A percentile compares a stretch with the other conserved stretches of the same genome.
phyloP scores from a whole-genome alignment of 2,888 invertebrate genomes.

The Ochropacha duplaris region DNA sequence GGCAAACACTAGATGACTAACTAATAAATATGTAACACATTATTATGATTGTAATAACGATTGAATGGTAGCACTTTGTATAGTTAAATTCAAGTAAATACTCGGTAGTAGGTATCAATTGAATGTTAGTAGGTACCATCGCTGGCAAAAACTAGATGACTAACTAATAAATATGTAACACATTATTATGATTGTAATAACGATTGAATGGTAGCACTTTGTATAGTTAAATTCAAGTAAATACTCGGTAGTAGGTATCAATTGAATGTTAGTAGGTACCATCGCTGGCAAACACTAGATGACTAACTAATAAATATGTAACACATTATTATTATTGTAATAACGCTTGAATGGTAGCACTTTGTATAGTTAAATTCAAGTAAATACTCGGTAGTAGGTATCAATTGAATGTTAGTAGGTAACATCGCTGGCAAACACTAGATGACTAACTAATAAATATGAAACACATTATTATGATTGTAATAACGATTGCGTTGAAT shows the following conservation, averaged over 20 bases:
- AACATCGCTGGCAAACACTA: background rate
- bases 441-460: background rate
- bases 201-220: background rate
- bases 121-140: background rate
- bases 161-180: background rate
- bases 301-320: background rate
- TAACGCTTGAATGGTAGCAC: background rate
- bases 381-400: background rate
- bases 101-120: background rate
- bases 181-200: background rate
- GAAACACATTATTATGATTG: background rate
- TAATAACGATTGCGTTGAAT: background rate
- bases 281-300: background rate
- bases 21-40: background rate
- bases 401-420: background rate
- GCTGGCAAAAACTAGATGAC: background rate
- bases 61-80: background rate
- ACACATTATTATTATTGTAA: background rate
- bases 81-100: constrained; percentile 2
- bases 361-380: constrained; percentile 3
- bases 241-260: background rate
- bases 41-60: background rate
- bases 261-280: background rate
- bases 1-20: background rate
- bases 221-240: constrained; percentile 2